A percentile compares a stretch with the other conserved stretches of the same genome.
Evolutionary conservation across 2,113 vertebrate species (phyloP).

Genomic region (Ciconia boyciana): DNA sequence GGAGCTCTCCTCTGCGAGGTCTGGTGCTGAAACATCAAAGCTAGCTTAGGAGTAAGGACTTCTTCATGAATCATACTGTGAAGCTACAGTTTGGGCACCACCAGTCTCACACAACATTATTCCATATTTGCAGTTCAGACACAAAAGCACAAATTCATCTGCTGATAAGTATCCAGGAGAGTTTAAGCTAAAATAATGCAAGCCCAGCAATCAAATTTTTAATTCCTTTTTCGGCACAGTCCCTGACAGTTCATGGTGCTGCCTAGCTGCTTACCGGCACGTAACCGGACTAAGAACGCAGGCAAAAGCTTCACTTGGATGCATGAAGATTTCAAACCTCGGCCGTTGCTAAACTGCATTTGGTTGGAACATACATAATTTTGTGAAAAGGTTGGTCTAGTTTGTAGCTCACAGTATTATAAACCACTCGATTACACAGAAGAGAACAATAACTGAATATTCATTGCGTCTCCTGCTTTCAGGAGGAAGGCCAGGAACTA

Average conservation of each 20-base stretch:
- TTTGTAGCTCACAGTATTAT: fast-evolving
- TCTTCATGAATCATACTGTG: background rate
- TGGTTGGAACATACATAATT: fast-evolving
- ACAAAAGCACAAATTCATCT: background rate
- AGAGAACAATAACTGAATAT: background rate
- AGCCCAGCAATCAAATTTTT: background rate
- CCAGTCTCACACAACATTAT: background rate
- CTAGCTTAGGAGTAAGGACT: background rate
- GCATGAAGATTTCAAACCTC: background rate
- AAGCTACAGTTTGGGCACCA: background rate
- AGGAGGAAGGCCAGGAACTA: constrained; percentile 30
- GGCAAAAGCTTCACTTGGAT: background rate
- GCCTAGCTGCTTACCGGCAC: background rate
- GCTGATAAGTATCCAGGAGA: background rate
- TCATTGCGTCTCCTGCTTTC: background rate
- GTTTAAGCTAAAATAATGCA: background rate
- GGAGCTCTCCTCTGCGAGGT: background rate
- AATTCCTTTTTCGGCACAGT: background rate
- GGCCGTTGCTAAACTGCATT: background rate
- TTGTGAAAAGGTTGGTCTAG: fast-evolving
- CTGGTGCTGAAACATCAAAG: background rate
- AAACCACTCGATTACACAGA: background rate
- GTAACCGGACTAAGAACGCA: fast-evolving
- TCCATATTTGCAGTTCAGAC: background rate
- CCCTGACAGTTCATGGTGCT: background rate